Base-by-base conservation (phyloP, 1,140 invertebrate genomes). In the Calliphora vicina region DNA sequence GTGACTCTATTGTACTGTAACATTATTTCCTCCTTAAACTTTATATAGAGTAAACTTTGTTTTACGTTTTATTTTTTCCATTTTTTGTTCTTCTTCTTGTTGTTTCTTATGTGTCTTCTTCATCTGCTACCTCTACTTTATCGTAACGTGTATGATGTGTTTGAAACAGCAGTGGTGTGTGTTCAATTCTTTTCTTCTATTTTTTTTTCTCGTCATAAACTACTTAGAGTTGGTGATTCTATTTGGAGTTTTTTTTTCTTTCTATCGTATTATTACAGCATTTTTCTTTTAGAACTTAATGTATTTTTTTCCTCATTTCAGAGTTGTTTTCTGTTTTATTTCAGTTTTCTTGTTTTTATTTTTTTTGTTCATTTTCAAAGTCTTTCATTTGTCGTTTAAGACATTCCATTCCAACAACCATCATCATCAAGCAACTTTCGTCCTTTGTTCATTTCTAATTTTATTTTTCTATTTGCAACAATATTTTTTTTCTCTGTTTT, bases 191-290 rank as follows among this genome's bases (percentile, higher is more conserved):
- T 74, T 74, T 29, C 12, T 74, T 27, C 29, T 15, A 35, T 74
- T 74, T 74, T 29, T 74, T 74, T 74, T 29, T 73, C 26, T 73
- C 10, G 10, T 13, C n/a, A 27, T 74, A 74, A 74, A 74, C 72
- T 74, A 74, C 72, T 74, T 74, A 74, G 72, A 74, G 72, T 73
- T 73, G 71, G 13, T 74, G 72, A 25, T 73, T 74, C 72, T 27
- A 29, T 35, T 78, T 78, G 74, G n/a, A 67, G n/a, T 67, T 67
- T 78, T 78, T 43, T 73, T 73, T 26, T 73, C 3, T 29, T 74
- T 3, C 72, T 74, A 15, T 25, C n/a, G 8, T 67, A 10, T 23
- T 23, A 23, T 67, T 43, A 23, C 23, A 12, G 35, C 1, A 45
- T 78, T 45, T 25, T 78, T 78, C n/a, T 76, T 35, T 45, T 45